Evolutionary conservation across 2,888 invertebrate genomes (phyloP).

Genomic region (Actias luna): DNA sequence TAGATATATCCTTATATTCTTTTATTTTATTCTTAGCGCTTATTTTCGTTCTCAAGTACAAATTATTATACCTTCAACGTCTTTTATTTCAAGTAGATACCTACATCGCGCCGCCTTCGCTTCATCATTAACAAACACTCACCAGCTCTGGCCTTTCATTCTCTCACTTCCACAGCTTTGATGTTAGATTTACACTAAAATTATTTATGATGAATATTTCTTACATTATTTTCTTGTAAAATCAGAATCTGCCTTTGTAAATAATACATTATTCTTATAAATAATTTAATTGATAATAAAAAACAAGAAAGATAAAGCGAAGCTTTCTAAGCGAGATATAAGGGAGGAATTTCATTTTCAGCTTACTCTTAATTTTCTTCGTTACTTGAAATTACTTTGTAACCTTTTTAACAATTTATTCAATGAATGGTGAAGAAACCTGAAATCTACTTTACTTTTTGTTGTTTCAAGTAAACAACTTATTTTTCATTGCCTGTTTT

Average conservation of each 20-base stretch:
- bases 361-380: background rate
- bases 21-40: background rate
- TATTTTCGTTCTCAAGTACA: background rate
- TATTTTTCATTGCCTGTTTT: background rate
- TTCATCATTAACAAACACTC: conserved; percentile 21
- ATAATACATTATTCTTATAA: conserved; percentile 19
- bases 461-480: background rate
- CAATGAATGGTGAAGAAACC: background rate
- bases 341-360: conserved; percentile 1
- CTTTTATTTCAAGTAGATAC: conserved; percentile 11
- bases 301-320: background rate
- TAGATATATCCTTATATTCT: background rate
- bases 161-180: conserved; percentile 21
- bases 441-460: background rate
- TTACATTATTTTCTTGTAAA: conserved; percentile 10
- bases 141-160: conserved; percentile 16
- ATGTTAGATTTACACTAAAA: conserved; percentile 18
- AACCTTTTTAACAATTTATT: background rate
- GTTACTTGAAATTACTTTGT: background rate
- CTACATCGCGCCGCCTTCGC: conserved; percentile 12
- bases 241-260: conserved; percentile 11
- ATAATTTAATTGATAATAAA: conserved; percentile 18
- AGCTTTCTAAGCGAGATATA: background rate
- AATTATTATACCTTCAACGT: background rate
- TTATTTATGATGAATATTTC: conserved; percentile 18